Conservation (phyloP, 2,888 invertebrate genomes). For the Monochamus alternatus region DNA sequence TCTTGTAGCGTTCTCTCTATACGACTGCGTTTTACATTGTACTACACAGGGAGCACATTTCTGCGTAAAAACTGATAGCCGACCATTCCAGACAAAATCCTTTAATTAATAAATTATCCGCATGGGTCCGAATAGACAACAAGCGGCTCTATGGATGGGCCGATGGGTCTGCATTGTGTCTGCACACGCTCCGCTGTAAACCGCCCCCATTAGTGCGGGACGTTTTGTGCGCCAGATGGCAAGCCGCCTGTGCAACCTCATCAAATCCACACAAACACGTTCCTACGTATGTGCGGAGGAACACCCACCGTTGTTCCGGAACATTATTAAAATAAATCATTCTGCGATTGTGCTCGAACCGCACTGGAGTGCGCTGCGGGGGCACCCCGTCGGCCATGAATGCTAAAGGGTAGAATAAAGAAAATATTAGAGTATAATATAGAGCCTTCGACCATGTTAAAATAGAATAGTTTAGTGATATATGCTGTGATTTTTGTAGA, state of each 20-base stretch:
- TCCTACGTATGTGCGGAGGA: slow-evolving; percentile 42
- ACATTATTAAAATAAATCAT: slow-evolving; percentile 43
- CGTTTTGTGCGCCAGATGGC: slow-evolving; percentile 58
- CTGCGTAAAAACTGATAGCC: not conserved
- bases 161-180: slow-evolving; percentile 49
- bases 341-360: slow-evolving; percentile 21
- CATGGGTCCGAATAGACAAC: slow-evolving; percentile 46
- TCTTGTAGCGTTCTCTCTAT: too few relatives aligned
- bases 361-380: not conserved
- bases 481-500: too few relatives aligned
- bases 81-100: slow-evolving; percentile 9
- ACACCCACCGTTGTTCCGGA: slow-evolving; percentile 34
- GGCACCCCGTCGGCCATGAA: not conserved
- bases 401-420: too few relatives aligned
- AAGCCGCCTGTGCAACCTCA: slow-evolving; percentile 48
- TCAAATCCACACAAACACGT: slow-evolving; percentile 47
- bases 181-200: slow-evolving; percentile 55
- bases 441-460: too few relatives aligned
- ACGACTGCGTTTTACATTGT: not conserved
- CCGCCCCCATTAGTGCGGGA: slow-evolving; percentile 57
- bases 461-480: too few relatives aligned
- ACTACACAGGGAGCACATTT: not conserved
- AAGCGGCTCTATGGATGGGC: slow-evolving; percentile 46
- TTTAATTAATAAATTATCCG: slow-evolving; percentile 46
- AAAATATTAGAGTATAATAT: too few relatives aligned